Evolutionary conservation across 2,113 vertebrate genomes (phyloP).

Genomic region (Rhadina sibilatrix): DNA sequence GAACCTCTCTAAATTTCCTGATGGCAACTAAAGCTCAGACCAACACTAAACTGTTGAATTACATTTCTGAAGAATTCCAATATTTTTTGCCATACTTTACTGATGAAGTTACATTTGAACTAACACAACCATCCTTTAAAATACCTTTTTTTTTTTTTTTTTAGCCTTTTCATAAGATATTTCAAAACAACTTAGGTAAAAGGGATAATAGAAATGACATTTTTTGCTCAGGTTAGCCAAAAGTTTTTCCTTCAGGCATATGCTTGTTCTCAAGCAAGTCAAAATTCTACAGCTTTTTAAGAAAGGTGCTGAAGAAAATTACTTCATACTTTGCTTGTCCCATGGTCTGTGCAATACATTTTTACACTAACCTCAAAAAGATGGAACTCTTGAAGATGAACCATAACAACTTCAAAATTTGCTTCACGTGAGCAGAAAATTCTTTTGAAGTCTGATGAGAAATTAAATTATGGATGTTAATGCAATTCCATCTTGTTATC

Average conservation of each 20-base stretch:
- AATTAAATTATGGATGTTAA: conserved; percentile 42
- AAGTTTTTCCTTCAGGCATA: neutral
- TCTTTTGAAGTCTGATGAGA: conserved; percentile 23
- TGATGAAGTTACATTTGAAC: neutral
- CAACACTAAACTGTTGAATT: neutral
- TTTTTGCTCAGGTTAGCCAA: neutral
- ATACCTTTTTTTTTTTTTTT: neutral
- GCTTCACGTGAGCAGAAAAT: conserved; percentile 37
- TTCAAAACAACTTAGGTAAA: neutral
- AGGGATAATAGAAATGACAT: neutral
- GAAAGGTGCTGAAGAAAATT: neutral
- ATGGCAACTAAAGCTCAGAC: neutral
- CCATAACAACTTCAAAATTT: conserved; percentile 14
- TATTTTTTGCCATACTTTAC: neutral
- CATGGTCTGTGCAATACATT: neutral
- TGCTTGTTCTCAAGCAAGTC: neutral
- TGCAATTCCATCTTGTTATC: conserved; percentile 23
- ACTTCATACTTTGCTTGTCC: neutral
- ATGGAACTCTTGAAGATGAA: neutral
- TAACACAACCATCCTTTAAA: neutral
- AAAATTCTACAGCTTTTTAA: neutral
- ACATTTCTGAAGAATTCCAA: neutral
- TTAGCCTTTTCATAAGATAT: neutral
- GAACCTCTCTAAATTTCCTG: neutral
- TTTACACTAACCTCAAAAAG: neutral